phyloP scores from a whole-genome alignment of 2,797 vertebrate genomes.

The Lophotriccus pileatus region DNA sequence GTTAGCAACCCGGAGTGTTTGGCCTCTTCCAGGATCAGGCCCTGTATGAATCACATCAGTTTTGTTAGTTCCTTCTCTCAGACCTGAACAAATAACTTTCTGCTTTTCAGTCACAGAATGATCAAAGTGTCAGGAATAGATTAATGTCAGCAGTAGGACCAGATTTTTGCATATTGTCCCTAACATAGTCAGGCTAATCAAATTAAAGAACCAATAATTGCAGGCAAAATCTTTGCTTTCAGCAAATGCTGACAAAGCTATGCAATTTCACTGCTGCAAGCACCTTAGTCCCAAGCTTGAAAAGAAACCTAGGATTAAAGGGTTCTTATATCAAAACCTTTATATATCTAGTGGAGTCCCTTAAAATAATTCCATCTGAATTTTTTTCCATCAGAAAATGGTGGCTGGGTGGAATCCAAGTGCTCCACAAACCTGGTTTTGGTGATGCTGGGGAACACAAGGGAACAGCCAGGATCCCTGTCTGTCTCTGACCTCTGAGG shows the following conservation, averaged over 20 bases:
- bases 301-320: background rate
- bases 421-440: background rate
- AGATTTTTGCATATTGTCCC: background rate
- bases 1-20: background rate
- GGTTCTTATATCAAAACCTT: background rate
- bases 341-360: background rate
- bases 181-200: background rate
- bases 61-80: slow-evolving; percentile 49
- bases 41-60: slow-evolving; percentile 6
- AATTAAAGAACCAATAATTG: background rate
- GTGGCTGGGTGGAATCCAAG: background rate
- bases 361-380: background rate
- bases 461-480: background rate
- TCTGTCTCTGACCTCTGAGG: background rate
- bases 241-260: background rate
- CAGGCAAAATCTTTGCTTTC: background rate
- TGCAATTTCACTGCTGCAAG: background rate
- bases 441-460: background rate
- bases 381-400: background rate
- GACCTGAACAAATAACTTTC: slow-evolving; percentile 26
- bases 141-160: background rate
- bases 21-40: background rate
- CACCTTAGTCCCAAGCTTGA: background rate
- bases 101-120: slow-evolving; percentile 23
- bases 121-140: slow-evolving; percentile 3